Conservation (phyloP, 2,113 vertebrate species). For the Burhinus bistriatus region DNA sequence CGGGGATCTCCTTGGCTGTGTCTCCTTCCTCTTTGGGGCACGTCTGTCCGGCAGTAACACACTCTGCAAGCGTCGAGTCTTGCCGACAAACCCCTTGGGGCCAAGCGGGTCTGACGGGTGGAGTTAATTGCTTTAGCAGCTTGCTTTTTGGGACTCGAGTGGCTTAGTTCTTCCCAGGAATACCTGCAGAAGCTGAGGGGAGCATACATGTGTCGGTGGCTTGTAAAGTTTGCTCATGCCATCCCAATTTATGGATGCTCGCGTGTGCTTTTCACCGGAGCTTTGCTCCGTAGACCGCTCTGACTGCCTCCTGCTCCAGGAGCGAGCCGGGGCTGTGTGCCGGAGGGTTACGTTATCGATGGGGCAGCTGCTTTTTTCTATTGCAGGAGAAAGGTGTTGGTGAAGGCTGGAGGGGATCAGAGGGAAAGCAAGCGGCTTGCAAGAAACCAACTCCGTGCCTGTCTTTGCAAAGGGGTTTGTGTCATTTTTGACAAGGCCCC, state of each 20-base stretch:
- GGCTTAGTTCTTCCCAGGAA: not conserved
- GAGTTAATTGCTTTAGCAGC: not conserved
- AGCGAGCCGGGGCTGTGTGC: not conserved
- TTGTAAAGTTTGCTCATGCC: not conserved
- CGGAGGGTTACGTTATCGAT: rapidly evolving
- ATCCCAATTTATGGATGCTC: not conserved
- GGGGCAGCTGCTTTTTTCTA: not conserved
- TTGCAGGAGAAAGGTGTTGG: not conserved
- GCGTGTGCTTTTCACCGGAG: rapidly evolving
- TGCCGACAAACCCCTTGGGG: rapidly evolving
- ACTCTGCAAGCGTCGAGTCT: not conserved
- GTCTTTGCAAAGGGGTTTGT: not conserved
- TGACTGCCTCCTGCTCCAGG: not conserved
- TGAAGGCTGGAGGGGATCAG: not conserved
- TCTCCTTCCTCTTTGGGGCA: not conserved
- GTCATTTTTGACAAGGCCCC: not conserved
- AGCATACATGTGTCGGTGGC: not conserved
- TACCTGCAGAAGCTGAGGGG: not conserved
- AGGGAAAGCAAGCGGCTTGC: not conserved
- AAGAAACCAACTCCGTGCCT: not conserved
- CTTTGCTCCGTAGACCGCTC: not conserved
- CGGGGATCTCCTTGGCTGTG: rapidly evolving
- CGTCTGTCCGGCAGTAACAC: rapidly evolving
- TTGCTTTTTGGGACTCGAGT: not conserved
- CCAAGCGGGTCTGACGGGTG: rapidly evolving